phyloP scores from a whole-genome alignment of 2,797 vertebrate species.

The Adrianichthys oophorus region DNA sequence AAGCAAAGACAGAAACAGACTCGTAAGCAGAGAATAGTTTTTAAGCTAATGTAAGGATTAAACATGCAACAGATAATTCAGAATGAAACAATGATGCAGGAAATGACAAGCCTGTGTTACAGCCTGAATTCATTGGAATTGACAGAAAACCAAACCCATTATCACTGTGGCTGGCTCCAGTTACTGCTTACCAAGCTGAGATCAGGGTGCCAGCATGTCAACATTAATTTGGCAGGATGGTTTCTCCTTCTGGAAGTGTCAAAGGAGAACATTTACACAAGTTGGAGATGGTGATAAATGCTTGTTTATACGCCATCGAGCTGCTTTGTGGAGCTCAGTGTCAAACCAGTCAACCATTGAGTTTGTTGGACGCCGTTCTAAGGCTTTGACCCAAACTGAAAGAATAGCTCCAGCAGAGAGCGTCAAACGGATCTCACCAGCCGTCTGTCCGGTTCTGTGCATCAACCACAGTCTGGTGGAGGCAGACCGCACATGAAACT shows the following conservation, averaged over 20 bases:
- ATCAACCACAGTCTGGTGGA: constrained; percentile 8
- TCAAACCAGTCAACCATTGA: too few species aligned
- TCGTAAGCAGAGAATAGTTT: constrained; percentile 2
- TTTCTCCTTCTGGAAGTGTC: too few species aligned
- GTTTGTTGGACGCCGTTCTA: too few species aligned
- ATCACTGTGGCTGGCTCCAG: not conserved
- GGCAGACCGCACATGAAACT: not conserved
- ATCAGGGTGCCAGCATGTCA: not conserved
- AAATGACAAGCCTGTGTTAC: not conserved
- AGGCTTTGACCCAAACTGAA: too few species aligned
- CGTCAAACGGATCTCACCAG: not conserved
- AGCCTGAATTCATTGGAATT: not conserved
- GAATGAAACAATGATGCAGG: not conserved
- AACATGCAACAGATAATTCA: too few species aligned
- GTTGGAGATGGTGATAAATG: too few species aligned
- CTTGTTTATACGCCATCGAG: not conserved
- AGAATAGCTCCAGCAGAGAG: not conserved
- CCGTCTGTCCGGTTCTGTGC: constrained; percentile 2
- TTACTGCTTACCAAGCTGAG: not conserved
- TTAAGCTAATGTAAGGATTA: not conserved
- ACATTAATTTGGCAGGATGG: not conserved
- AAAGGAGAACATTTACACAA: too few species aligned
- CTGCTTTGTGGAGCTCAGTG: too few species aligned
- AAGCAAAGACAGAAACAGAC: constrained; percentile 10
- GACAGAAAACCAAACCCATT: not conserved